Percentiles rank a stretch among this genome's conserved stretches.
These are phyloP conservation scores for Pterocles burchelli DNA, from an alignment of 2,113 vertebrate species.

Conservation along the genomic window DNA sequence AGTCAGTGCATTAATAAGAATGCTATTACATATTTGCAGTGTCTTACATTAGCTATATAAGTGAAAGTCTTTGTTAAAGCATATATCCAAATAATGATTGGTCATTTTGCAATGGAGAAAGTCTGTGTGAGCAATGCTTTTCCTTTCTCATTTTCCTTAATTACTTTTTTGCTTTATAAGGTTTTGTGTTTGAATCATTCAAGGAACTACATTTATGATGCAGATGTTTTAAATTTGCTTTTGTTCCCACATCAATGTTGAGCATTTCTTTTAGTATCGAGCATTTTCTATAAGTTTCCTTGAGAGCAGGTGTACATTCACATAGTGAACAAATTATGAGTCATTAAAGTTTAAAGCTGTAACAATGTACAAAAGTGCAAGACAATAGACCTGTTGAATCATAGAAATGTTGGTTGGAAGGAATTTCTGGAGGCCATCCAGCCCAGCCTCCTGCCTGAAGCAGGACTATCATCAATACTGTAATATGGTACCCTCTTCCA, in stretches of 20 bases:
- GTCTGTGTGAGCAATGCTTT: neutral
- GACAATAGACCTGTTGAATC: neutral
- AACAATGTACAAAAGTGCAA: neutral
- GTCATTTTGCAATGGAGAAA: neutral
- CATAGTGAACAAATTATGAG: neutral
- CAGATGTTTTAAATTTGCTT: neutral
- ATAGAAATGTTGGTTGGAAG: neutral
- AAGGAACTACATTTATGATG: neutral
- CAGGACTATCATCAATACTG: neutral
- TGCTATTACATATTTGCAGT: neutral
- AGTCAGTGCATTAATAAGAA: neutral
- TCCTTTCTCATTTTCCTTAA: neutral
- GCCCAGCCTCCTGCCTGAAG: neutral
- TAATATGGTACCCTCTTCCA: neutral
- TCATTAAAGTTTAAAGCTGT: neutral
- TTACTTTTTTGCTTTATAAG: neutral
- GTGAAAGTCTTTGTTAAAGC: neutral
- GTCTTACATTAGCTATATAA: neutral
- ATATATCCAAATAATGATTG: neutral
- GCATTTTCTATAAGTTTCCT: neutral
- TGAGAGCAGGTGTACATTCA: neutral
- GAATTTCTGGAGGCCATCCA: neutral
- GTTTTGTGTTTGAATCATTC: neutral
- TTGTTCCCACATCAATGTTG: neutral
- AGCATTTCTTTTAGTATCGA: neutral